Percentiles rank a stretch among this genome's conserved stretches.
phyloP scores from a whole-genome alignment of 1,140 invertebrate genomes.

The Heliconius himera region DNA sequence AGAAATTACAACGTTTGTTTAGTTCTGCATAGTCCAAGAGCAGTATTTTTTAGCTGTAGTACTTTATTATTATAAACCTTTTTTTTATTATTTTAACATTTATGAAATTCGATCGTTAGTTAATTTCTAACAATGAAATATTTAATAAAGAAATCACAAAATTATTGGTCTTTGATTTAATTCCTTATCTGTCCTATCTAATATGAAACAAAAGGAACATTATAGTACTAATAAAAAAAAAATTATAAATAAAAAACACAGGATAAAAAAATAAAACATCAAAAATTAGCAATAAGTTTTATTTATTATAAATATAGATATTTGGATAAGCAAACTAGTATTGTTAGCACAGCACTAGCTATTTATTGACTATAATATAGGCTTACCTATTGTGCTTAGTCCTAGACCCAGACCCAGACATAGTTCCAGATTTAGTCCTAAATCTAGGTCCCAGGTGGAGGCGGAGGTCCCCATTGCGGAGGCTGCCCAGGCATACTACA shows the following conservation, averaged over 20 bases:
- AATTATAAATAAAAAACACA: not conserved
- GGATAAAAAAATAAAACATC: not conserved
- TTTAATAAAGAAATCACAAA: constrained; percentile 82
- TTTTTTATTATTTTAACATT: constrained; percentile 80
- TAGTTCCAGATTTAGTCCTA: constrained; percentile 40
- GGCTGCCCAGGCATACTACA: constrained; percentile 50
- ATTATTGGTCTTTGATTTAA: constrained; percentile 64
- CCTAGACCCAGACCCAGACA: not conserved
- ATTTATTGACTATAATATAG: constrained; percentile 31
- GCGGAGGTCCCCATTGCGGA: constrained; percentile 65
- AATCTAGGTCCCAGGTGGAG: constrained; percentile 68
- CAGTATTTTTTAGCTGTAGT: constrained; percentile 81
- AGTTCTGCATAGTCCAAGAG: constrained; percentile 78
- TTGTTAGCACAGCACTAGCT: constrained; percentile 56
- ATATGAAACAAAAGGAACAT: not conserved
- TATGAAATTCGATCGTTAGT: constrained; percentile 80
- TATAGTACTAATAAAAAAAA: not conserved
- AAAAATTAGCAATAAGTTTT: constrained; percentile 46
- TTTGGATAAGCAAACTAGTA: constrained; percentile 78
- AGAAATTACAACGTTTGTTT: constrained; percentile 60
- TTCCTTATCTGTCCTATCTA: not conserved
- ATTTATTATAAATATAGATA: constrained; percentile 74
- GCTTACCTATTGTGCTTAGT: constrained; percentile 19
- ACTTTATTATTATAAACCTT: constrained; percentile 75
- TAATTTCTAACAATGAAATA: constrained; percentile 81